phyloP scores from a whole-genome alignment of 2,113 vertebrate species.

The Pyxicephalus adspersus region DNA sequence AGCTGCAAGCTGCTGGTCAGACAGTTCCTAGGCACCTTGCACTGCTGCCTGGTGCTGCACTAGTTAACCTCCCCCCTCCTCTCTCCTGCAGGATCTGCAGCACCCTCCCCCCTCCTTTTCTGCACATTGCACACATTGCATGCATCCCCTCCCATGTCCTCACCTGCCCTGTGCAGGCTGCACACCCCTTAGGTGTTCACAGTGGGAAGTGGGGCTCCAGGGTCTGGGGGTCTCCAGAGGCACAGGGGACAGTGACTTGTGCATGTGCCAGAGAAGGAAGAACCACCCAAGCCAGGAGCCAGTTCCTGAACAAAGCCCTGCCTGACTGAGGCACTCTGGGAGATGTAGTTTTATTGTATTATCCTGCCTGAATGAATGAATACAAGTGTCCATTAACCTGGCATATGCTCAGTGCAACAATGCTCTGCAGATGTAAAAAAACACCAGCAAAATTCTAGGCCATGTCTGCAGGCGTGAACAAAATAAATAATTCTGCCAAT shows the following conservation, averaged over 20 bases:
- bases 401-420: no score
- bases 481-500: no score
- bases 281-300: constrained; percentile 38
- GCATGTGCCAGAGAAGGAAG: constrained; percentile 31
- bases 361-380: no score
- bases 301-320: background rate
- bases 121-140: background rate
- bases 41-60: background rate
- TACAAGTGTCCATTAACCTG: no score
- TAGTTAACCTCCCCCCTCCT: constrained; percentile 1
- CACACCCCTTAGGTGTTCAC: background rate
- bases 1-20: no score
- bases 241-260: background rate
- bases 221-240: constrained; percentile 18
- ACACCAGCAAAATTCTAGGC: no score
- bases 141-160: background rate
- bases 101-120: background rate
- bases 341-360: constrained; percentile 15
- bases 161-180: background rate
- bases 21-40: background rate
- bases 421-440: no score
- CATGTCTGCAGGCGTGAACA: no score
- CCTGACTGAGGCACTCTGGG: constrained; percentile 24
- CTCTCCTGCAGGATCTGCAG: background rate
- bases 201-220: background rate